Base-by-base conservation (phyloP, 2,113 vertebrate species). In the Eublepharis macularius region DNA sequence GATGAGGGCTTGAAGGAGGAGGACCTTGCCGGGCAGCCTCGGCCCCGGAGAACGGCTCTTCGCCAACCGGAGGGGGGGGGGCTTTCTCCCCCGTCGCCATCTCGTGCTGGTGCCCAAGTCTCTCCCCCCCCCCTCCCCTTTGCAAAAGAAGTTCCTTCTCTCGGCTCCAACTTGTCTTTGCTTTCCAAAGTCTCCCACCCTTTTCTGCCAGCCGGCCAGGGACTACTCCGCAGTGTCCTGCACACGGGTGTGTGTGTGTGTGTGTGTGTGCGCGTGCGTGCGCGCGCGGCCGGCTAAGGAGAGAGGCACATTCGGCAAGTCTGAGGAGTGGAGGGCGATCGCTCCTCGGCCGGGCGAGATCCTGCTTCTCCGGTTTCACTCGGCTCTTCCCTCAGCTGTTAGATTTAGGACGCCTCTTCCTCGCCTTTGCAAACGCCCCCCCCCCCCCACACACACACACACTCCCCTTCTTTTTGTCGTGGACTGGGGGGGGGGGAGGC, bases 41-140 rank as follows among this genome's bases (percentile, higher is more conserved):
- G 12, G 32, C 65, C 45, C 43, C 2, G 32, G 19, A 11, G 2
- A 10, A 16, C n/a, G 21, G 24, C 16, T 60, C 57, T 60, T 39
- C 5, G 36, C 24, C 26, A 29, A 13, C 8, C 36, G 3, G 16
- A 0, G 16, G 29, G 19, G 3, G 16, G 0, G 16, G 29, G 19
- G 49, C 1, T n/a, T 65, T n/a, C 1, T 39, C 10, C 51, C 6
- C n/a, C n/a, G n/a, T n/a, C n/a, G n/a, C n/a, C n/a, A n/a, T n/a
- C n/a, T n/a, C n/a, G n/a, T 8, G 19, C 14, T 6, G 32, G 5
- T n/a, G n/a, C 75, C 75, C 11, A 12, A n/a, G 17, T 32, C 41
- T 34, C 5, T 72, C 2, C 79, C 19, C 11, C 26, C 19, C 51
- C 8, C n/a, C 49, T n/a, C 34, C 3, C 2, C 12, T 3, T 14